phyloP scores from a whole-genome alignment of 2,113 vertebrate species.

The Isurus oxyrinchus region DNA sequence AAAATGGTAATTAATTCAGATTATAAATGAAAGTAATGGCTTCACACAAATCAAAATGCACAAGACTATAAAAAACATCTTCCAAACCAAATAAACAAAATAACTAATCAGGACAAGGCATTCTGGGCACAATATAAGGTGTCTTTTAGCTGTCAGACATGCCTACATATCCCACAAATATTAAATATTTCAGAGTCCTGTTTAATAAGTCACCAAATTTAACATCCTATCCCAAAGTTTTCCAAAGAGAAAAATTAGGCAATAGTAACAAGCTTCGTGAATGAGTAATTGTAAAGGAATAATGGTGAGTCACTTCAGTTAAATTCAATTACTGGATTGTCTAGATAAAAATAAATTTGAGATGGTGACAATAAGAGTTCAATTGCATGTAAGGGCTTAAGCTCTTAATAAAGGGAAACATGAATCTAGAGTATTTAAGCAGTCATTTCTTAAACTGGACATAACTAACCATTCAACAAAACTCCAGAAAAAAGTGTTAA shows the following conservation, averaged over 20 bases:
- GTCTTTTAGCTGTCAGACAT: not conserved
- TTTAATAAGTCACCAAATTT: not conserved
- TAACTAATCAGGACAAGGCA: no score
- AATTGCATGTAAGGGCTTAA: not conserved
- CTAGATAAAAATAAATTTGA: not conserved
- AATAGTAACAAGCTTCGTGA: not conserved
- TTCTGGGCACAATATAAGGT: not conserved
- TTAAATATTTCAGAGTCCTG: not conserved
- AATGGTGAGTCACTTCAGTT: not conserved
- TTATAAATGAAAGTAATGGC: not conserved
- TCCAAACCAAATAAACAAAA: not conserved
- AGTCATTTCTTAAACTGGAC: not conserved
- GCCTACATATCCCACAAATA: not conserved
- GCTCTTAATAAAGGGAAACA: no score
- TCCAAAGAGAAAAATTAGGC: not conserved
- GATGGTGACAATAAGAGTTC: not conserved
- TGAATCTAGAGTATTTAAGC: not conserved
- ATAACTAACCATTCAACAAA: not conserved
- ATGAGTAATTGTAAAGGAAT: not conserved
- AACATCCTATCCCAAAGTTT: no score
- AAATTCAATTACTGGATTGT: not conserved
- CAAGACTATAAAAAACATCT: not conserved
- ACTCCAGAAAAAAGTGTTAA: not conserved
- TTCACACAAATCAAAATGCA: not conserved
- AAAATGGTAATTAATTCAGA: not conserved